Percentiles rank a stretch among this genome's conserved stretches.
Conservation (phyloP, 2,888 invertebrate genomes). For the Diaphora mendica region DNA sequence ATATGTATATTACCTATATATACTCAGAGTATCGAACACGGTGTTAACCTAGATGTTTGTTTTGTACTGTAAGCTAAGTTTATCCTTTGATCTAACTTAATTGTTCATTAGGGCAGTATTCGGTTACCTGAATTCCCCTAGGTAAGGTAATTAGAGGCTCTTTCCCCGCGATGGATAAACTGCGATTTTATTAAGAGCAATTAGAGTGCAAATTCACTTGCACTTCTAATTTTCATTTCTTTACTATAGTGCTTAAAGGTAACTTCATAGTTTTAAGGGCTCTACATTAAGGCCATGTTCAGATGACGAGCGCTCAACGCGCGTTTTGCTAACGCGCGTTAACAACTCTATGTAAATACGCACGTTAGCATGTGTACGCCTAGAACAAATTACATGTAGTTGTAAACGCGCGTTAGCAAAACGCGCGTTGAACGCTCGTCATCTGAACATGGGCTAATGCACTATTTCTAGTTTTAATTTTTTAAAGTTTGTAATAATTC, state of each 20-base stretch:
- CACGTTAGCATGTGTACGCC: no score
- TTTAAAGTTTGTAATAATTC: no score
- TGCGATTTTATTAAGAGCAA: not conserved
- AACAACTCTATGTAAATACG: no score
- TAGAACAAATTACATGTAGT: no score
- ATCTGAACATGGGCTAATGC: no score
- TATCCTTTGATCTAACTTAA: slow-evolving; percentile 3
- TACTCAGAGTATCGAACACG: not conserved
- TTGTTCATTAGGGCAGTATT: not conserved
- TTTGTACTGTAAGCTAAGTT: not conserved
- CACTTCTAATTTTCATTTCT: not conserved
- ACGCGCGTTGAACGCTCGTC: no score
- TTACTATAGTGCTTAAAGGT: not conserved
- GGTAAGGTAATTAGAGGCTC: not conserved
- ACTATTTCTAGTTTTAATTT: not conserved
- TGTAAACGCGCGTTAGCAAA: no score
- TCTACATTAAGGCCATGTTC: no score
- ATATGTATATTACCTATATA: not conserved
- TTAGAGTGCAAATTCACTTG: not conserved
- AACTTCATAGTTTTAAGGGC: not conserved
- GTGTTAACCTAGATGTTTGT: not conserved
- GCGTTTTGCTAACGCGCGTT: no score
- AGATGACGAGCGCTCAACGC: no score
- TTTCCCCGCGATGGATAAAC: not conserved
- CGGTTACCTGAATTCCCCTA: not conserved